Evolutionary conservation across 92 coral and sea anemone species (phyloP), one percentile per base, ranked within the genome.

Genomic region (Chrysogorgia sp.): DNA sequence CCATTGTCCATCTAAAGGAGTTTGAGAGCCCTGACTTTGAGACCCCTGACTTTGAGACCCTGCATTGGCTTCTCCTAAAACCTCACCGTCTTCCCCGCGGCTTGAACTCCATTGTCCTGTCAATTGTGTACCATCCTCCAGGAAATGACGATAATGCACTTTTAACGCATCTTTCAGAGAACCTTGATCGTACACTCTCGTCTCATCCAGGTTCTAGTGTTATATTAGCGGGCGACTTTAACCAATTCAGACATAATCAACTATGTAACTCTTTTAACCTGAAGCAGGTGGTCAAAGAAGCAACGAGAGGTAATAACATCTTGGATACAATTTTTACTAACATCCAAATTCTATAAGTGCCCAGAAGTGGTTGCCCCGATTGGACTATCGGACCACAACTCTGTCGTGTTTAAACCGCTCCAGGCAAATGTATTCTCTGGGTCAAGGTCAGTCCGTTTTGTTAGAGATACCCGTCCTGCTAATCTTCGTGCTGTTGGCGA

Each of bases 1-100:
- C 5, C 6, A 3, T 67, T 67, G 64, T 29, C 13, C 47, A 67
- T 40, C 50, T 67, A 29, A 67, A 67, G 33, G 69, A 62, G 21
- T 37, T 10, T 25, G 31, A 31, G 37, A 26, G 29, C 34, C 21
- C 15, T 62, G 7, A 62, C 5, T 12, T 37, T 37, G 21, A 72
- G 40, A 72, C 17, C n/a, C 21, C 6, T 62, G 7, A 62, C 5
- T 12, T 37, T 37, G 21, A 72, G 40, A 72, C 17, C n/a, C 21
- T 20, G n/a, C n/a, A n/a, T 13, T 49, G 66, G 67, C 67, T 48
- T 29, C 34, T 48, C 26, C 57, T 49, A 29, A 71, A 48, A 29
- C 78, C 78, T 17, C 78, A 71, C 3, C 78, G 63, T 30, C 78
- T 71, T 20, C 78, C 66, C 8, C 78, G 63, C 15, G 78, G 78